Evolutionary conservation across 2,888 invertebrate species (phyloP), one percentile per base, ranked within the genome.

Genomic region (Dryomyza anilis): DNA sequence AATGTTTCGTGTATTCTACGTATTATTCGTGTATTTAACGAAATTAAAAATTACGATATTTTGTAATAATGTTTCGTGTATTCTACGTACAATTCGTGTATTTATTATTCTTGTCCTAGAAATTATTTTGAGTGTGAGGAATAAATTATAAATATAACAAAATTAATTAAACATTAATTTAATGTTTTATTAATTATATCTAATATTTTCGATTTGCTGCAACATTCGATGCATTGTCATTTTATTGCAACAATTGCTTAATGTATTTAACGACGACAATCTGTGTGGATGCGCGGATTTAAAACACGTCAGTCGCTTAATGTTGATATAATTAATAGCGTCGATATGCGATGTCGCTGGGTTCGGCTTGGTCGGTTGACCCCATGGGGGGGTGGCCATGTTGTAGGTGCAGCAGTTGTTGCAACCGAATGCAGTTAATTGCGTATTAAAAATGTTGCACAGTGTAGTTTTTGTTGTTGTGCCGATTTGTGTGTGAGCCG

Each of bases 311-410:
- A 50, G 55, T 66, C 76, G 77, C 78, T 77, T 76, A 77, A 79
- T 79, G 79, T 74, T 79, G 78, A 77, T 77, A 78, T 77, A 77
- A 77, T 77, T 79, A 77, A 77, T 77, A 78, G 77, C 75, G 77
- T 79, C 77, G 78, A 78, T 79, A 79, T 78, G 53, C n/a, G 19
- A 33, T 59, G 30, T 50, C 25, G 21, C 33, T 19, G 74, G 74
- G 74, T 71, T 12, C 29, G 60, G 43, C 21, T 46, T 53, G 59
- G 58, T n/a, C 33, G 39, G n/a, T n/a, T 3, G 39, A 23, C 29
- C 43, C 4, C 16, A 10, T 3, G 7, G 2, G 48, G 10, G 46
- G 3, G 45, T 23, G 36, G 33, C 6, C n/a, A n/a, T n/a, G n/a
- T n/a, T n/a, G n/a, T n/a, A n/a, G n/a, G n/a, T n/a, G n/a, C n/a